Conservation (phyloP, 2,797 vertebrate species). For the Platyrinchus mystaceus region DNA sequence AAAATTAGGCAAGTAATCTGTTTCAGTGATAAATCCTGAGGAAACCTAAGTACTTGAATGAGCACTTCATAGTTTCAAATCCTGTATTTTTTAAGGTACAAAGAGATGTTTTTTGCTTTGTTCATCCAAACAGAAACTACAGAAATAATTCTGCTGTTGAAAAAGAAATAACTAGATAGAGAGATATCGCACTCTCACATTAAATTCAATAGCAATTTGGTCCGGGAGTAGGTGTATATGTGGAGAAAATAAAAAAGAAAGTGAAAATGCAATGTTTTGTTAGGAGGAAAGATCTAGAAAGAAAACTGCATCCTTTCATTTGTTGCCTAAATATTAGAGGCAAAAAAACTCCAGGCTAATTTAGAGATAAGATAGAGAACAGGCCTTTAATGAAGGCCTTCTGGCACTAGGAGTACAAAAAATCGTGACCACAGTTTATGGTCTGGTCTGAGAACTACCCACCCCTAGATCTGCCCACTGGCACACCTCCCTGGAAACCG, state of each 20-base stretch:
- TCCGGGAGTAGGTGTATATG: not conserved
- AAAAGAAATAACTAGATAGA: not conserved
- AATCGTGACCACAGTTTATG: no score
- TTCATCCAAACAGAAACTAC: not conserved
- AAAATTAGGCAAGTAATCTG: not conserved
- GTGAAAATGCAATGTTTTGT: not conserved
- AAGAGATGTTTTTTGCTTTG: not conserved
- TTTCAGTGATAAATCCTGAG: not conserved
- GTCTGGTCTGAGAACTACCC: no score
- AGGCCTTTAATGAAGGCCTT: no score
- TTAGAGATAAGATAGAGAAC: no score
- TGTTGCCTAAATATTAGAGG: no score
- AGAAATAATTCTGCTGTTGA: not conserved
- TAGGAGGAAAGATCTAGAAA: not conserved
- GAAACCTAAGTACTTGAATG: not conserved
- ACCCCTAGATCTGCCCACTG: no score
- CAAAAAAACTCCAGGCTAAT: no score
- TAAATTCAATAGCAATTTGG: not conserved
- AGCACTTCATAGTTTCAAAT: not conserved
- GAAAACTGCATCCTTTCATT: not conserved
- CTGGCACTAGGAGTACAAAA: no score
- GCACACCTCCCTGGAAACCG: no score
- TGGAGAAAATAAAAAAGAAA: not conserved
- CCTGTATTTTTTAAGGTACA: not conserved
- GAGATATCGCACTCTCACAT: not conserved